Percentiles rank a stretch among this genome's conserved stretches.
phyloP scores from a whole-genome alignment of 2,888 invertebrate genomes.

The Spatulosminthurus flaviceps region DNA sequence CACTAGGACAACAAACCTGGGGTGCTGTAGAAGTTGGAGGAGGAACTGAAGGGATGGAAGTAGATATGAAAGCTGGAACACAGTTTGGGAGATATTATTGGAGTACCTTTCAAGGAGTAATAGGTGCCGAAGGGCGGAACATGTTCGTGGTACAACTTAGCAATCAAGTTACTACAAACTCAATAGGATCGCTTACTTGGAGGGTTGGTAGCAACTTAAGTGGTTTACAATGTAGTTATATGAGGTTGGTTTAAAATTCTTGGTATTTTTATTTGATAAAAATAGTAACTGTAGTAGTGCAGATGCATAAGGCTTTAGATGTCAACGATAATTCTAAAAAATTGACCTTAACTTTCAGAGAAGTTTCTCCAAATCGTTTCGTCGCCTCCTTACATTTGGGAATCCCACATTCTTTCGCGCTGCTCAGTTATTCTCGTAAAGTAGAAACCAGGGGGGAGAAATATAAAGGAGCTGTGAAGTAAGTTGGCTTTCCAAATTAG shows the following conservation, averaged over 20 bases:
- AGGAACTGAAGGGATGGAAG: constrained; percentile 81
- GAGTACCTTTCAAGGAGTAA: constrained; percentile 75
- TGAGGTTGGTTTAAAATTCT: constrained; percentile 67
- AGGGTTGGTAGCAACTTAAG: constrained; percentile 73
- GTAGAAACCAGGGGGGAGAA: constrained; percentile 83
- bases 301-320: no score
- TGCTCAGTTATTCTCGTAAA: constrained; percentile 70
- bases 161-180: constrained; percentile 85
- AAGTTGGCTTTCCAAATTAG: neutral
- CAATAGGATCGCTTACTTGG: constrained; percentile 88
- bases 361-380: constrained; percentile 67
- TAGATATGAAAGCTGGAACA: constrained; percentile 82
- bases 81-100: constrained; percentile 79
- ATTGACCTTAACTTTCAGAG: constrained; percentile 52
- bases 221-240: constrained; percentile 82
- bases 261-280: neutral
- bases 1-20: constrained; percentile 74
- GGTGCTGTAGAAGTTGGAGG: constrained; percentile 83
- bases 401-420: constrained; percentile 80
- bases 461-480: constrained; percentile 41
- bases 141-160: constrained; percentile 69
- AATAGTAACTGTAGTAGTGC: no score
- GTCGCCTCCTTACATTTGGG: constrained; percentile 82
- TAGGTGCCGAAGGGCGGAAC: constrained; percentile 31
- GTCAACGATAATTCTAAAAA: no score